Percentiles rank a stretch among this genome's conserved stretches.
Conservation (phyloP, 2,888 invertebrate genomes). For the Ceraclea dissimilis region DNA sequence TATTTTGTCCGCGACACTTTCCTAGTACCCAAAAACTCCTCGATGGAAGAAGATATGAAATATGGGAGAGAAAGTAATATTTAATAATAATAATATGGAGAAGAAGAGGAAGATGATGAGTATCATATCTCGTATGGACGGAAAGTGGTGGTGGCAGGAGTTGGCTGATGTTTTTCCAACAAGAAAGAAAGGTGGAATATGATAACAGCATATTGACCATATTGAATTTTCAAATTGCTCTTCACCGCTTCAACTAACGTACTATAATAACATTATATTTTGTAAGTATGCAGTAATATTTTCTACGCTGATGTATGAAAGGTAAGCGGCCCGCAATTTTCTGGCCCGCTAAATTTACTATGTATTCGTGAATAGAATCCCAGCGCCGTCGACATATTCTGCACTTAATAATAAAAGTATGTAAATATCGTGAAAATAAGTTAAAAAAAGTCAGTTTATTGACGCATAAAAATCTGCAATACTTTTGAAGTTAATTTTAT, state of each 20-base stretch:
- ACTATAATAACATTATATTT: not conserved
- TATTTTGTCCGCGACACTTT: no score
- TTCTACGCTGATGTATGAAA: not conserved
- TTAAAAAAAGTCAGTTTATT: no score
- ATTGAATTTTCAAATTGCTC: conserved; percentile 6
- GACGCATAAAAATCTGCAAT: no score
- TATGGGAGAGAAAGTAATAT: not conserved
- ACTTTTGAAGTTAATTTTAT: no score
- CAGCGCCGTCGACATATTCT: no score
- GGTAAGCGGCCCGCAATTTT: not conserved
- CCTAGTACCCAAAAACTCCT: not conserved
- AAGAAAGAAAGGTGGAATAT: not conserved
- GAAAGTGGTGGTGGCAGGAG: not conserved
- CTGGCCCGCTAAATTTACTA: no score
- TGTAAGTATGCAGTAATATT: not conserved
- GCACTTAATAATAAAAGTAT: no score
- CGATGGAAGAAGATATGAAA: conserved; percentile 1
- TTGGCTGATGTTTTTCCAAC: conserved; percentile 10
- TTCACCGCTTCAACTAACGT: not conserved
- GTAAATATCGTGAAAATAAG: no score
- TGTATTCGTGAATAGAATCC: no score
- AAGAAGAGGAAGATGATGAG: not conserved
- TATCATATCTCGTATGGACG: not conserved
- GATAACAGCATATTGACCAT: conserved; percentile 3
- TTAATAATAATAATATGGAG: not conserved